Conservation (phyloP, 2,113 vertebrate genomes). For the Coreoperca whiteheadi region DNA sequence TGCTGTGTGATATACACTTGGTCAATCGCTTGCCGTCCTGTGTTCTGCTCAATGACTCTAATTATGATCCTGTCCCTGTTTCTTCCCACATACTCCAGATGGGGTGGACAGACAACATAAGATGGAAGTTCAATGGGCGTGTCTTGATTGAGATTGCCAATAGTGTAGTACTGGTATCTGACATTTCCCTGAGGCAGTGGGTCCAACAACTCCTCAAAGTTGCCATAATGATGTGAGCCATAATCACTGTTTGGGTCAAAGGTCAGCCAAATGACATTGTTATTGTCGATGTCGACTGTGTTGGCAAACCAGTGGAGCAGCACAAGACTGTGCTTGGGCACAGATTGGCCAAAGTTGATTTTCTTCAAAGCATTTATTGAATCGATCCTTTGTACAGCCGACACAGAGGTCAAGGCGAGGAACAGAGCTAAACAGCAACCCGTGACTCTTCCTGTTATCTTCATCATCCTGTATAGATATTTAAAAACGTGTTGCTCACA, state of each 20-base stretch:
- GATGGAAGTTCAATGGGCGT: slow-evolving; percentile 30
- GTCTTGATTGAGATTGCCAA: slow-evolving; percentile 60
- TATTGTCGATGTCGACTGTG: slow-evolving; percentile 39
- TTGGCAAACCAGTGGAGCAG: slow-evolving; percentile 79
- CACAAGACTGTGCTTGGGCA: slow-evolving; percentile 67
- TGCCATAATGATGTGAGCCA: slow-evolving; percentile 71
- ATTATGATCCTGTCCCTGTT: slow-evolving; percentile 75
- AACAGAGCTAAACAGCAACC: slow-evolving; percentile 40
- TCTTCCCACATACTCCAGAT: not conserved
- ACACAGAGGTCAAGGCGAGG: slow-evolving; percentile 27
- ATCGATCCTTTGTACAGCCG: slow-evolving; percentile 37
- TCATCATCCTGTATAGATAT: slow-evolving; percentile 53
- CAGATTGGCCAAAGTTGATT: slow-evolving; percentile 47
- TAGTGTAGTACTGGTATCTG: slow-evolving; percentile 61
- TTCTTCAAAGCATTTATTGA: slow-evolving; percentile 63
- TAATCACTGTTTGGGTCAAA: slow-evolving; percentile 68
- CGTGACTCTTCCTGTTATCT: not conserved
- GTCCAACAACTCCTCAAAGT: slow-evolving; percentile 57
- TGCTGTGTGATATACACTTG: slow-evolving; percentile 77
- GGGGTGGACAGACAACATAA: slow-evolving; percentile 37
- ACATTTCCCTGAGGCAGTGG: not conserved
- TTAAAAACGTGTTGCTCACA: not conserved
- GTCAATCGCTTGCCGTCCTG: slow-evolving; percentile 8
- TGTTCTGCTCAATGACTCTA: slow-evolving; percentile 39
- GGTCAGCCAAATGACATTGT: slow-evolving; percentile 47